phyloP scores from a whole-genome alignment of 2,113 vertebrate species.

The Plecturocebus donacophilus region DNA sequence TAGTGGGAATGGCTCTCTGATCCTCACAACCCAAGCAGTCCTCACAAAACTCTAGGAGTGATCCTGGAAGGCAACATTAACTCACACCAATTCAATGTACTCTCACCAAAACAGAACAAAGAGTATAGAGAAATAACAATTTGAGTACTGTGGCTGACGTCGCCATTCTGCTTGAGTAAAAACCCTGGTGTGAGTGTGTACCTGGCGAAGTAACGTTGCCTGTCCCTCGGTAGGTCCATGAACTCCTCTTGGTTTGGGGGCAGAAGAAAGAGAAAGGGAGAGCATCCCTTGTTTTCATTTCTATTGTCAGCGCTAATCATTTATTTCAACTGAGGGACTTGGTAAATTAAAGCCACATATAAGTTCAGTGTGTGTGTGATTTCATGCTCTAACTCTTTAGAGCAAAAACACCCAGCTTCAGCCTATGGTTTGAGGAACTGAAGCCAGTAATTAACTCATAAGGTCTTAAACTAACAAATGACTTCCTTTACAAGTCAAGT shows the following conservation, averaged over 20 bases:
- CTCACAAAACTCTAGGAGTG: background rate
- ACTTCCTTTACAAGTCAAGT: slow-evolving; percentile 51
- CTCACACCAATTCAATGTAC: background rate
- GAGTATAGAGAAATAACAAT: background rate
- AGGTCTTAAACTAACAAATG: slow-evolving; percentile 57
- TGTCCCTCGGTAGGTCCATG: background rate
- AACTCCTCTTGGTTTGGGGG: background rate
- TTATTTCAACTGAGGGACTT: slow-evolving; percentile 34
- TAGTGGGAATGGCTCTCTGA: background rate
- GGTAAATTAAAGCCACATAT: slow-evolving; percentile 57
- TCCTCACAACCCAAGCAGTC: background rate
- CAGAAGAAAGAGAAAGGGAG: background rate
- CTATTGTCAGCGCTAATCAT: slow-evolving; percentile 2
- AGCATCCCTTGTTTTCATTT: background rate
- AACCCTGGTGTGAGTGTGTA: background rate
- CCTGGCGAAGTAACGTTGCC: fast-evolving
- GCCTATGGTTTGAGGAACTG: slow-evolving; percentile 45
- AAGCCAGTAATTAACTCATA: slow-evolving; percentile 69
- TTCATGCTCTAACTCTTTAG: slow-evolving; percentile 57
- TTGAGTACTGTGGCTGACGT: background rate
- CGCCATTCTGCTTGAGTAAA: fast-evolving
- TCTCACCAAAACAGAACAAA: background rate
- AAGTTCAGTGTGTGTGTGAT: slow-evolving; percentile 39
- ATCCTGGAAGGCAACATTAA: background rate
- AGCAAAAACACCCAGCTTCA: slow-evolving; percentile 43